Conservation (phyloP, 2,888 invertebrate species). For the Rhagium mordax region DNA sequence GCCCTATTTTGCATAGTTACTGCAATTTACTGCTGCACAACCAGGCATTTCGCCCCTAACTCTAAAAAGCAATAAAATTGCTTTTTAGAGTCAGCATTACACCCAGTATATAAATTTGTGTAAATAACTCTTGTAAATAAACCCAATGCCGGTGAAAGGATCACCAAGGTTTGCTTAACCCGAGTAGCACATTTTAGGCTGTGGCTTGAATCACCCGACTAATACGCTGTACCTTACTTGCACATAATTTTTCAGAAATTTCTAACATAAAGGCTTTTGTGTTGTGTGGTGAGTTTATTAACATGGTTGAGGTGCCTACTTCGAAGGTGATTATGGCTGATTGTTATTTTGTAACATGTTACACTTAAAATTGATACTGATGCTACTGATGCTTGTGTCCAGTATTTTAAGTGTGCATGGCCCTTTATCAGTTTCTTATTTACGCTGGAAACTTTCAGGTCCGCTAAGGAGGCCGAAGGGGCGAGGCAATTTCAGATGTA, state of each 20-base stretch:
- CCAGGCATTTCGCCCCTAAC: too few species aligned
- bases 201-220: not conserved
- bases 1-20: too few species aligned
- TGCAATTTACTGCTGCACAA: too few species aligned
- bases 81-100: too few species aligned
- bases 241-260: not conserved
- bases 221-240: not conserved
- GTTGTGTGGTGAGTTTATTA: not conserved
- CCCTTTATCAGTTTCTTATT: not conserved
- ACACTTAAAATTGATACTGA: not conserved
- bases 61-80: too few species aligned
- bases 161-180: not conserved
- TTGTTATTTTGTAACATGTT: not conserved
- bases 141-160: not conserved
- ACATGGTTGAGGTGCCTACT: not conserved
- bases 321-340: not conserved
- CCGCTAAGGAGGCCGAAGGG: slow-evolving; percentile 50
- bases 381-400: too few species aligned
- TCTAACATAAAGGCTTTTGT: not conserved
- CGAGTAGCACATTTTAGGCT: not conserved
- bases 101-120: not conserved
- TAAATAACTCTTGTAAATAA: not conserved
- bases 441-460: not conserved
- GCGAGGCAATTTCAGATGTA: slow-evolving; percentile 48
- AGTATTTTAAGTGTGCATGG: not conserved